Evolutionary conservation across 1,140 invertebrate species (phyloP), one percentile per base, ranked within the genome.

Genomic region (Periplaneta americana): DNA sequence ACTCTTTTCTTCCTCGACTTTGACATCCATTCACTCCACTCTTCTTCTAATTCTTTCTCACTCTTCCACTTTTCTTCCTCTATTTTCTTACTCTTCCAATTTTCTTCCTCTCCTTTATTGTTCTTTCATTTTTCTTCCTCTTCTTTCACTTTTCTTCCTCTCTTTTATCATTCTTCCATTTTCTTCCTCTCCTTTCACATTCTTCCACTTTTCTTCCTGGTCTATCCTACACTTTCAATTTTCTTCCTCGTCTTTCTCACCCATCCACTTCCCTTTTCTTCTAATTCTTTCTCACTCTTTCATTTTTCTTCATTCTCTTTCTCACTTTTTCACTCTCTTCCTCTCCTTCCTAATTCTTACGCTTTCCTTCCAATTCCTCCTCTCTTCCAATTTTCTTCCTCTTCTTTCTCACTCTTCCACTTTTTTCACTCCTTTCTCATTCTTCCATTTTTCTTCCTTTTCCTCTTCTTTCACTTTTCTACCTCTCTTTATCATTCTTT

Each of bases 321-420:
- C 1, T 57, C 2, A 57, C 48, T 1, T 17, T 4, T 11, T 22
- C 39, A 11, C 22, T 11, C 22, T 57, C n/a, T 57, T 57, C 39
- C 13, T n/a, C 48, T 18, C 48, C 48, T 57, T 35, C 80, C 76
- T 77, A 66, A 76, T 84, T 82, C 82, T 85, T 84, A 74, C 15
- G 37, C 57, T 81, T 81, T 75, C n/a, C n/a, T n/a, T n/a, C n/a
- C n/a, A n/a, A n/a, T n/a, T n/a, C n/a, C n/a, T n/a, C n/a, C n/a
- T n/a, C n/a, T n/a, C n/a, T n/a, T n/a, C n/a, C n/a, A n/a, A n/a
- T n/a, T n/a, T 37, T 82, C 81, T 75, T 82, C 82, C 39, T 82
- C 82, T n/a, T 28, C n/a, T 33, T 84, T 83, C 80, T 80, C 34
- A 36, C 74, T 74, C 15, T 10, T 74, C 9, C n/a, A 74, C 1